A percentile compares a stretch with the other conserved stretches of the same genome.
Evolutionary conservation across 2,888 invertebrate genomes (phyloP).

Genomic region (Euplexia lucipara): DNA sequence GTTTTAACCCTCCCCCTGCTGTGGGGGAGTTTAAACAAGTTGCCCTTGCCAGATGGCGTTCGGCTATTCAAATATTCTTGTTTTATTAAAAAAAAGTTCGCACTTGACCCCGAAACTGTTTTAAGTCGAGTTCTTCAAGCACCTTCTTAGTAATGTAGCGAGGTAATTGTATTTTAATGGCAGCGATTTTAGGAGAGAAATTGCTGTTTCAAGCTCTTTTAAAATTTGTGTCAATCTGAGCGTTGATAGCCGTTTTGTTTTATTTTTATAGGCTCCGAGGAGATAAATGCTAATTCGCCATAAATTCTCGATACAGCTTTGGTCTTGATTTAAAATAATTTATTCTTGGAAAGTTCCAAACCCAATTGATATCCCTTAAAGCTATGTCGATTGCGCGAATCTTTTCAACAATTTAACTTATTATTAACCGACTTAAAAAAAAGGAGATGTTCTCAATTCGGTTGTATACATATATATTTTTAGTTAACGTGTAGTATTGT

Average conservation of each 20-base stretch:
- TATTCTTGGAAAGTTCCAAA: constrained; percentile 32
- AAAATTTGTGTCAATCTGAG: constrained; percentile 58
- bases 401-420: constrained; percentile 1
- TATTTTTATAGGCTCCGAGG: constrained; percentile 41
- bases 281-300: constrained; percentile 44
- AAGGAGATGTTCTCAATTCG: too few species aligned
- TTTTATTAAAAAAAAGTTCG: constrained; percentile 80
- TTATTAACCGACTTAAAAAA: too few species aligned
- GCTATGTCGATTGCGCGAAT: constrained; percentile 2
- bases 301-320: constrained; percentile 26
- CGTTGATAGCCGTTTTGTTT: constrained; percentile 52
- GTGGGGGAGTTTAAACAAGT: constrained; percentile 69
- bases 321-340: constrained; percentile 11
- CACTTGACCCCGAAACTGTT: constrained; percentile 71
- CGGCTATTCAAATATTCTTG: constrained; percentile 76
- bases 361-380: constrained; percentile 9
- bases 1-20: constrained; percentile 61
- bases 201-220: constrained; percentile 56
- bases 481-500: too few species aligned
- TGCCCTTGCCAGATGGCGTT: constrained; percentile 74
- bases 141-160: constrained; percentile 66
- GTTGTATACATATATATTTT: too few species aligned
- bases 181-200: constrained; percentile 53
- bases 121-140: constrained; percentile 65
- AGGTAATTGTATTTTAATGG: constrained; percentile 68